Percentiles rank a stretch among this genome's conserved stretches.
Evolutionary conservation across 1,140 invertebrate species (phyloP).

Genomic region (Drosophila ambigua): DNA sequence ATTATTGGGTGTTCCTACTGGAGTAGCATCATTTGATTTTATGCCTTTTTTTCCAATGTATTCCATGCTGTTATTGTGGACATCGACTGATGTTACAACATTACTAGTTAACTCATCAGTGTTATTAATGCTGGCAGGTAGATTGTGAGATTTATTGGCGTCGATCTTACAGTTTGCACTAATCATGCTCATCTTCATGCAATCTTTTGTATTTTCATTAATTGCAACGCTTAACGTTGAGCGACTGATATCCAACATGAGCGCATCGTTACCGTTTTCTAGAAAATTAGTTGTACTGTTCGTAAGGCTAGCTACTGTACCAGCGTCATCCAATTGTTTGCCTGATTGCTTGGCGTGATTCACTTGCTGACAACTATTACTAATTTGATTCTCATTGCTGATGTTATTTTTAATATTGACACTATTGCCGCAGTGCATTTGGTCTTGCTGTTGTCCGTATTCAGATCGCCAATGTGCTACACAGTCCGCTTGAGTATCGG

Average conservation of each 20-base stretch:
- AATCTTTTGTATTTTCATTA: no score
- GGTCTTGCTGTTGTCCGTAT: slow-evolving; percentile 50
- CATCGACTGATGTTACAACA: slow-evolving; percentile 8
- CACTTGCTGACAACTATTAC: slow-evolving; percentile 48
- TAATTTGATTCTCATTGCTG: slow-evolving; percentile 55
- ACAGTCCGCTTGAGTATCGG: slow-evolving; percentile 46
- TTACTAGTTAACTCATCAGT: slow-evolving; percentile 34
- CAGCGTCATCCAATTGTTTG: slow-evolving; percentile 31
- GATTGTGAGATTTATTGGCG: slow-evolving; percentile 34
- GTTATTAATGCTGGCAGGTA: slow-evolving; percentile 27
- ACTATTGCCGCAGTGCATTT: slow-evolving; percentile 23
- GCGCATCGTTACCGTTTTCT: slow-evolving; percentile 51
- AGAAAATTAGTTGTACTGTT: slow-evolving; percentile 18
- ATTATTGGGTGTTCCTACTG: slow-evolving; percentile 24
- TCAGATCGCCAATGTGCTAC: slow-evolving; percentile 53
- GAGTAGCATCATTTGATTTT: slow-evolving; percentile 43
- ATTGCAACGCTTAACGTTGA: slow-evolving; percentile 14
- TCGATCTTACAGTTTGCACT: slow-evolving; percentile 13
- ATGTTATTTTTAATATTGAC: slow-evolving; percentile 39
- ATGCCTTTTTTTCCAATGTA: slow-evolving; percentile 39
- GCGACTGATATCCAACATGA: slow-evolving; percentile 35
- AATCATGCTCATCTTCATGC: slow-evolving; percentile 14
- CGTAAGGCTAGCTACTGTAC: background rate
- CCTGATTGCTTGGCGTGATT: slow-evolving; percentile 34
- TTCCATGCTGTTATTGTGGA: slow-evolving; percentile 13